Conservation (phyloP, 2,113 vertebrate genomes). For the Steatornis caripensis region DNA sequence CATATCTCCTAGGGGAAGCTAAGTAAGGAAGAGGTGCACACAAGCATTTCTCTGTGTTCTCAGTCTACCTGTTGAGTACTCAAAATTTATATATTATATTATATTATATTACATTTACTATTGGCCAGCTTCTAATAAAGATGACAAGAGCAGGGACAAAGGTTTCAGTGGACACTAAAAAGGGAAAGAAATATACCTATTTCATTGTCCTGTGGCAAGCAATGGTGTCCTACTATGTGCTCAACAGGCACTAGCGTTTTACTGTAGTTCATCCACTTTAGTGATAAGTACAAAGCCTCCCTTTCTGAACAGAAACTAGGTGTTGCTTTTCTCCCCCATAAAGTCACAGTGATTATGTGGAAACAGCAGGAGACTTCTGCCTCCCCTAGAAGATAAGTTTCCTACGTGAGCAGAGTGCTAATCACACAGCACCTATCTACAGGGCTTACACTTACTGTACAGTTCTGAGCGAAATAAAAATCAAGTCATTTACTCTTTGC, state of each 20-base stretch:
- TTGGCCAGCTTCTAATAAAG: neutral
- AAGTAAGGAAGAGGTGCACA: neutral
- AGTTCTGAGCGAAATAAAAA: neutral
- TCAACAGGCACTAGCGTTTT: neutral
- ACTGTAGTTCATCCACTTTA: neutral
- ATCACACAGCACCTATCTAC: neutral
- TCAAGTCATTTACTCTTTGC: neutral
- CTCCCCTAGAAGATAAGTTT: neutral
- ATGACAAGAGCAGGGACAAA: neutral
- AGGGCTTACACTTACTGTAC: neutral
- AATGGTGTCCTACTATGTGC: neutral
- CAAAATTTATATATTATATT: neutral
- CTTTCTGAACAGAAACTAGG: accelerated
- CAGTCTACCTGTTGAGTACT: neutral
- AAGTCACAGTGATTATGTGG: neutral
- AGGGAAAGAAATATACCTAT: neutral
- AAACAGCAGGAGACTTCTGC: neutral
- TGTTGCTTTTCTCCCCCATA: neutral
- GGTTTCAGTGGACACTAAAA: neutral
- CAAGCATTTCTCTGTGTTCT: neutral
- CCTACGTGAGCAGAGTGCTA: neutral
- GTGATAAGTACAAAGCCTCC: neutral
- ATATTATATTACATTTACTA: neutral
- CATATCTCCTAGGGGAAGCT: neutral
- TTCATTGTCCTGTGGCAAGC: neutral